Evolutionary conservation across 2,113 vertebrate genomes (phyloP).

Genomic region (Sorex fumeus): DNA sequence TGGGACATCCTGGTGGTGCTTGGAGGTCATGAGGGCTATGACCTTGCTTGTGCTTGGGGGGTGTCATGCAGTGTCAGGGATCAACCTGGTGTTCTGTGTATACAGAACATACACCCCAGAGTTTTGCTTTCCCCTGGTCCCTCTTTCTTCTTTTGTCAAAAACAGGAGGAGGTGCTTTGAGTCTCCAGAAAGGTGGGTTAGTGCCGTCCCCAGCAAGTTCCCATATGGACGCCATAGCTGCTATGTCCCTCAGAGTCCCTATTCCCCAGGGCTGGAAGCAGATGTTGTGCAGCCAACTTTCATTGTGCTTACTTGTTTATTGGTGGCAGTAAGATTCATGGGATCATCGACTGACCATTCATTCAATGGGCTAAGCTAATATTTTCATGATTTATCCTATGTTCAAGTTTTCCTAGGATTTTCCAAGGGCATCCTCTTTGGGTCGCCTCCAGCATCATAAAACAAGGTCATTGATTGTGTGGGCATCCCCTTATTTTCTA

Average conservation of each 20-base stretch:
- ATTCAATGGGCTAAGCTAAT: not conserved
- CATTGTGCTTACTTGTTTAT: not conserved
- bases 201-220: not conserved
- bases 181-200: not conserved
- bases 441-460: not conserved
- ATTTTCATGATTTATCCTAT: not conserved
- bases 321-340: not conserved
- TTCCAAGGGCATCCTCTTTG: not conserved
- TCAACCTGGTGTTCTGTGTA: rapidly evolving
- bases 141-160: not conserved
- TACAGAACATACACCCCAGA: not conserved
- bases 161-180: not conserved
- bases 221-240: not conserved
- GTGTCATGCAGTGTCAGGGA: too few species aligned
- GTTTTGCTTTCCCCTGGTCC: too few species aligned
- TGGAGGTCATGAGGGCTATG: too few species aligned
- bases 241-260: rapidly evolving
- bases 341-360: not conserved
- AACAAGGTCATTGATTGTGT: not conserved
- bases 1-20: too few species aligned
- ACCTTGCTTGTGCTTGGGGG: too few species aligned
- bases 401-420: not conserved
- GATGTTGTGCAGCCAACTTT: too few species aligned
- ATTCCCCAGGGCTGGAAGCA: too few species aligned
- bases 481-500: not conserved